A percentile compares a stretch with the other conserved stretches of the same genome.
phyloP scores from a whole-genome alignment of 2,113 vertebrate species.

The Rhinoderma darwinii region DNA sequence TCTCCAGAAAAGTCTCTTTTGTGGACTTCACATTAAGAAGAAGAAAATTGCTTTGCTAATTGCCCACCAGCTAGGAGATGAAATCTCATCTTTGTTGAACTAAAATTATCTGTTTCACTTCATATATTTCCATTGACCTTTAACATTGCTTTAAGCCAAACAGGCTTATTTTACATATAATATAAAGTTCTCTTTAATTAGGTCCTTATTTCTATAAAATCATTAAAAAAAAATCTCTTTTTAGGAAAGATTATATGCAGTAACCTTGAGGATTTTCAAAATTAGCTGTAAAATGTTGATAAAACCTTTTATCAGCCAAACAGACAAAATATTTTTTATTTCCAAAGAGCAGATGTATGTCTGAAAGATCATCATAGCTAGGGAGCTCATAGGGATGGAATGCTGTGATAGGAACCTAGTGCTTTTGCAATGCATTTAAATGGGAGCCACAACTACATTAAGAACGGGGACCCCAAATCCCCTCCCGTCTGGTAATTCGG shows the following conservation, averaged over 20 bases:
- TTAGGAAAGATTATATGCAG: background rate
- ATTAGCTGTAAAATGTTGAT: background rate
- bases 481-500: no score
- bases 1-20: background rate
- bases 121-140: slow-evolving; percentile 2
- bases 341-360: no score
- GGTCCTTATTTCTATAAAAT: background rate
- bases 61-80: slow-evolving; percentile 4
- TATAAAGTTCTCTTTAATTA: background rate
- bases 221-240: background rate
- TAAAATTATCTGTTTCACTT: slow-evolving; percentile 6
- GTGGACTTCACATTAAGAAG: background rate
- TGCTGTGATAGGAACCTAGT: no score
- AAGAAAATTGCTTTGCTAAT: slow-evolving; percentile 21
- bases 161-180: background rate
- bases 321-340: no score
- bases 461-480: no score
- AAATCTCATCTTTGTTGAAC: background rate
- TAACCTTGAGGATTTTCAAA: background rate
- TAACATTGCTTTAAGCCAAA: background rate
- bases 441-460: no score
- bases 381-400: no score
- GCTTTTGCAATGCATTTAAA: no score
- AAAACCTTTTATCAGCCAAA: no score
- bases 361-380: no score